Evolutionary conservation across 1,140 invertebrate genomes (phyloP).

Genomic region (Ptiloglossa arizonensis): DNA sequence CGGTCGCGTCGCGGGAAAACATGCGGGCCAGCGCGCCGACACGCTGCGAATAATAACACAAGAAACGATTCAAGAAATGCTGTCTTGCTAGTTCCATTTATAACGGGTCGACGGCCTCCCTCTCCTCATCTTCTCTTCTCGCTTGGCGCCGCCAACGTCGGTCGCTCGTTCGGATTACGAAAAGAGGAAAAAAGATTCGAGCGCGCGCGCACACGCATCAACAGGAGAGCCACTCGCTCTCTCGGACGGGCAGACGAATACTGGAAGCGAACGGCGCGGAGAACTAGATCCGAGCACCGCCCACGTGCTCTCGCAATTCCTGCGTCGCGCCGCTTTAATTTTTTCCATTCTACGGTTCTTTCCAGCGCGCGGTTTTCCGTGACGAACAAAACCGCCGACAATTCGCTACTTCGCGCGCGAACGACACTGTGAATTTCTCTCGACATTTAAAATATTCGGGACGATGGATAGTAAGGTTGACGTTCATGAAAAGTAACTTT

Average conservation of each 20-base stretch:
- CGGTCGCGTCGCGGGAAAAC: constrained; percentile 37
- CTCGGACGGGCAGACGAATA: constrained; percentile 43
- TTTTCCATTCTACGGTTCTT: background rate
- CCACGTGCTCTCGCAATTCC: constrained; percentile 50
- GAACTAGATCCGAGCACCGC: constrained; percentile 57
- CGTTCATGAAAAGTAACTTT: too few species aligned
- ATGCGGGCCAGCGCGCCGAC: constrained; percentile 37
- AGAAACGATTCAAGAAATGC: constrained; percentile 66
- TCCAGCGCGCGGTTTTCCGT: background rate
- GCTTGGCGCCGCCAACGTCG: constrained; percentile 66
- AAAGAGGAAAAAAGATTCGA: constrained; percentile 43
- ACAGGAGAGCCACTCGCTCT: constrained; percentile 14
- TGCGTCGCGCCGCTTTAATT: constrained; percentile 20
- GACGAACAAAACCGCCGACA: background rate
- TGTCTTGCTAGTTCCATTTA: constrained; percentile 65
- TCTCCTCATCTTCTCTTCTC: constrained; percentile 64
- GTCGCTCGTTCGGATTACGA: constrained; percentile 57
- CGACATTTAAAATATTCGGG: too few species aligned
- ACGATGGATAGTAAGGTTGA: too few species aligned
- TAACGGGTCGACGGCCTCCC: constrained; percentile 68
- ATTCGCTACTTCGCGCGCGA: constrained; percentile 6
- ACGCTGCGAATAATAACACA: constrained; percentile 67
- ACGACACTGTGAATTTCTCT: background rate
- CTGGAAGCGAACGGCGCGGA: constrained; percentile 50
- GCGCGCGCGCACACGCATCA: constrained; percentile 9